Evolutionary conservation across 2,888 invertebrate species (phyloP), one percentile per base, ranked within the genome.

Genomic region (Noctuana brunneofusca): DNA sequence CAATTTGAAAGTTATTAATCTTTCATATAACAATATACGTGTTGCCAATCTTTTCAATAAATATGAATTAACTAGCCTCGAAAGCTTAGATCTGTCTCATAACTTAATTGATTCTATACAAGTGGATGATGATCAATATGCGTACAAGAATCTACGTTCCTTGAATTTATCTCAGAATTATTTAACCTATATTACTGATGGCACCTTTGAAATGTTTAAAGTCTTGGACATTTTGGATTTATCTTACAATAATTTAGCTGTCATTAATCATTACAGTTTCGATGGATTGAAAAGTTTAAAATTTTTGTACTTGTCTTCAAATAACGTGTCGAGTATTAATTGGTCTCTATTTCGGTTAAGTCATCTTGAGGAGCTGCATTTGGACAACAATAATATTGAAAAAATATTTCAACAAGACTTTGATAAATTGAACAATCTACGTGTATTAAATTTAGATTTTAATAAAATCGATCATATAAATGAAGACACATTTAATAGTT

Each of bases 81-180:
- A 22, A 22, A 71, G 74, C 58, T 68, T 87, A 27, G 78, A 87
- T 71, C 72, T 81, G 6, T 88, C 88, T 0, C 66, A 80, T 58
- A 88, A 87, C 62, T 68, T 38, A 3, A 84, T 88, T 11, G 70
- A 52, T 35, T 62, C 68, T 30, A 75, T 86, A 12, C 56, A 64
- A 55, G 62, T 73, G 0, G 49, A 65, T 14, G 35, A 63, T 2
- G 57, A 46, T 12, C 24, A 71, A 16, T 52, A 68, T 30, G 38
- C 59, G 1, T 85, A 71, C 53, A 69, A 14, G 14, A 69, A 64
- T 0, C 62, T 87, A n/a, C 70, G 64, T 30, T 73, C 62, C 22
- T 66, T 87, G 9, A 76, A 84, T 59, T 65, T 87, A 16, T 81
- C 86, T 0, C 69, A 83, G 58, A 87, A 87, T 66, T 68, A 77